Base-by-base conservation (phyloP, 2,888 invertebrate genomes). In the Hypercompe scribonia region DNA sequence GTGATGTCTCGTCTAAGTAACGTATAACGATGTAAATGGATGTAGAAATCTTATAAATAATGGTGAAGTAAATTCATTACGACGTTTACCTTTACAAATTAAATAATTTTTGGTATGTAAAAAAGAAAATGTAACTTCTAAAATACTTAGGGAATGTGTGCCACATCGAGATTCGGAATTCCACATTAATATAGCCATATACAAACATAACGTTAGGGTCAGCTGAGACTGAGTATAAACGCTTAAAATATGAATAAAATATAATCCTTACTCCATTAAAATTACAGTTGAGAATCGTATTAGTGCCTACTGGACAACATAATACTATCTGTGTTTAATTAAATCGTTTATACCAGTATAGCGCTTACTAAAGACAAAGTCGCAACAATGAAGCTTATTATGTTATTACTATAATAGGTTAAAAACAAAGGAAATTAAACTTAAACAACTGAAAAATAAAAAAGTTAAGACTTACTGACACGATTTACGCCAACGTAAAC, bases 11-110 rank as follows among this genome's bases (percentile, higher is more conserved):
- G 21, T 31, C 31, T 36, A 70, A 39, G 58, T 33, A 21, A 66
- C 65, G 63, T 24, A 21, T 33, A 21, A 66, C 65, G 63, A 31
- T 18, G 31, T 66, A 67, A 66, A 61, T 65, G 31, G 31, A 39
- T 54, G 46, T n/a, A 65, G 36, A 70, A 70, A 50, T 65, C 8
- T 39, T 42, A 42, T 65, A 28, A 28, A 65, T 7, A 64, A 64
- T 24, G 21, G 18, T 36, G 5, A 36, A 66, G 42, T 66, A 58
- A 58, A 36, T 28, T 31, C n/a, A 66, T 31, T 28, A 42, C n/a
- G 11, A 58, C 28, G 28, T 58, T 58, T 24, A 24, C 50, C 50
- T 50, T 21, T 50, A 24, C 50, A 50, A 50, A 50, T 50, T 24
- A 50, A 50, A 50, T 50, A 24, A 24, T 24, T 24, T 24, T 50